Evolutionary conservation across 2,113 vertebrate species (phyloP).

Genomic region (Apodemus sylvaticus): DNA sequence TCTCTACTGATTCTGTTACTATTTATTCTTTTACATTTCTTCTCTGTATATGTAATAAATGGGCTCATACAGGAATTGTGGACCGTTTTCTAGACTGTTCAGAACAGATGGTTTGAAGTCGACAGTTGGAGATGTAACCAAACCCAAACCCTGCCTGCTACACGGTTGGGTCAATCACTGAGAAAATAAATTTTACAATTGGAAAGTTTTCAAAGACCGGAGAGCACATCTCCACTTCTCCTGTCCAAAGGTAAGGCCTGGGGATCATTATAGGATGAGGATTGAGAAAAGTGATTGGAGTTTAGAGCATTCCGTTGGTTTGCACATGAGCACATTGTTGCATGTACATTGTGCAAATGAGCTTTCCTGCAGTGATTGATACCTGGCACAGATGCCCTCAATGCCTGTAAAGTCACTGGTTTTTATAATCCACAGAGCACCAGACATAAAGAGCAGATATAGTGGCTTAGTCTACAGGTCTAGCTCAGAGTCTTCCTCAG

Average conservation of each 20-base stretch:
- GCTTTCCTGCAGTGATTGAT: neutral
- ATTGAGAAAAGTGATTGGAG: neutral
- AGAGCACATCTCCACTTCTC: neutral
- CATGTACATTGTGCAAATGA: neutral
- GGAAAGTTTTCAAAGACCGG: neutral
- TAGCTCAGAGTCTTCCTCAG: neutral
- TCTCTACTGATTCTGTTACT: neutral
- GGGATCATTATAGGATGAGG: neutral
- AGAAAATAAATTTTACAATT: neutral
- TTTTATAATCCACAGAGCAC: neutral
- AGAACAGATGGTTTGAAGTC: neutral
- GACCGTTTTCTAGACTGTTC: neutral
- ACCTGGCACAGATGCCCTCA: no score
- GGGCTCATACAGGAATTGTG: neutral
- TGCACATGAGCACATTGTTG: no score
- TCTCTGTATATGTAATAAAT: neutral
- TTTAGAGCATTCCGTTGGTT: neutral
- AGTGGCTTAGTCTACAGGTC: no score
- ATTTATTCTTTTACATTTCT: neutral
- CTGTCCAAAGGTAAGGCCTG: neutral
- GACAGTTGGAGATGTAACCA: neutral
- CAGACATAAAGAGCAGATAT: neutral
- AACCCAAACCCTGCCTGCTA: no score
- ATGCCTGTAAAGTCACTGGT: neutral
- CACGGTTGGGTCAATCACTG: neutral